A percentile compares a stretch with the other conserved stretches of the same genome.
Conservation (phyloP, 2,113 vertebrate genomes). For the Odontophorus gujanensis region DNA sequence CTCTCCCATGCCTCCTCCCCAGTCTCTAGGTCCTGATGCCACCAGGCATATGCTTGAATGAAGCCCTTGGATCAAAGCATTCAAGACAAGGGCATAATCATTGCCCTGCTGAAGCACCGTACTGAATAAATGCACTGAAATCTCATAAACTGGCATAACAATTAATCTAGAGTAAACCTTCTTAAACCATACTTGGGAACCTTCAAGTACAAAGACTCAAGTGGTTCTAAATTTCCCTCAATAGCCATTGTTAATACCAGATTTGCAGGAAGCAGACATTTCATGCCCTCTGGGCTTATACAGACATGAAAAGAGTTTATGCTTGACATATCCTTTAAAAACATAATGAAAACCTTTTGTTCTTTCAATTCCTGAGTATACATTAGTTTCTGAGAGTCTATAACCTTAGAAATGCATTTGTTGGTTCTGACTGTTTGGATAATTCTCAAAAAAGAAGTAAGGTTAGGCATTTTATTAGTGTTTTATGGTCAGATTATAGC, state of each 20-base stretch:
- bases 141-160: not conserved
- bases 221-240: slow-evolving; percentile 37
- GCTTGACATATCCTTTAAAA: slow-evolving; percentile 39
- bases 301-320: slow-evolving; percentile 46
- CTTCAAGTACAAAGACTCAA: slow-evolving; percentile 28
- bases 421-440: slow-evolving; percentile 12
- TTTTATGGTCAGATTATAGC: not conserved
- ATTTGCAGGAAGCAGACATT: slow-evolving; percentile 25
- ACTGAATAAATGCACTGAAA: not conserved
- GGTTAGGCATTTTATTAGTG: not conserved
- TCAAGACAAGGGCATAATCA: not conserved
- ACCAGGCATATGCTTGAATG: not conserved
- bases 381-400: not conserved
- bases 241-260: slow-evolving; percentile 31
- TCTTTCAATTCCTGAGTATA: not conserved
- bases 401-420: not conserved
- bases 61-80: not conserved
- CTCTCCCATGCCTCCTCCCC: not conserved
- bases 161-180: not conserved
- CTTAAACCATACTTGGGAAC: not conserved
- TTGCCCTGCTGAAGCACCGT: fast-evolving
- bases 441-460: not conserved
- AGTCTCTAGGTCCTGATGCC: not conserved
- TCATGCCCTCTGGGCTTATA: not conserved
- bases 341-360: slow-evolving; percentile 35